Percentiles rank a stretch among this genome's conserved stretches.
These are phyloP conservation scores for Phragmatobia fuliginosa DNA, from an alignment of 2,888 invertebrate genomes.

Conservation along the genomic window DNA sequence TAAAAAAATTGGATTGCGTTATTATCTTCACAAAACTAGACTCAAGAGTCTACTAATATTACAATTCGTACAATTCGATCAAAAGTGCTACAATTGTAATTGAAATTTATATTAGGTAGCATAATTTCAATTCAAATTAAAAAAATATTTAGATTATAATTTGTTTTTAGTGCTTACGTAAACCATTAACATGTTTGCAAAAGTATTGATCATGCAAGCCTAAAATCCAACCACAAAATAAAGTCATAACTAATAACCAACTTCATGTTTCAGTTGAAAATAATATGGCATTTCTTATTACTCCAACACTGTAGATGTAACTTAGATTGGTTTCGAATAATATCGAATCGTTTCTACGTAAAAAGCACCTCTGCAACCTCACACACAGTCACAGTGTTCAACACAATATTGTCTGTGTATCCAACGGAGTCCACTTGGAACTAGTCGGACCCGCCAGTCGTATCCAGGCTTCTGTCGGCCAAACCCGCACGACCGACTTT, in stretches of 20 bases:
- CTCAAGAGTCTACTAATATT: not conserved
- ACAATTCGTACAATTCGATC: not conserved
- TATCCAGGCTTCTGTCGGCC: constrained; percentile 45
- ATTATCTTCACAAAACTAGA: not conserved
- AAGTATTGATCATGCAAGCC: not conserved
- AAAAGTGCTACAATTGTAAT: no score
- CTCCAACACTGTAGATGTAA: not conserved
- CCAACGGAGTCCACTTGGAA: constrained; percentile 24
- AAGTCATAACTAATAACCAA: not conserved
- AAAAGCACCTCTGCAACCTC: constrained; percentile 1
- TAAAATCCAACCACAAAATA: not conserved
- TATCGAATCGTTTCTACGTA: not conserved
- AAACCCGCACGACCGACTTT: constrained; percentile 49
- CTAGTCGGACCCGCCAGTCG: constrained; percentile 50
- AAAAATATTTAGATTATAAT: no score
- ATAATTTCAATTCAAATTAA: no score
- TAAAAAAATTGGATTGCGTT: not conserved
- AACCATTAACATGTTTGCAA: not conserved
- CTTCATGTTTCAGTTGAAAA: not conserved
- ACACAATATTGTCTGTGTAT: constrained; percentile 39
- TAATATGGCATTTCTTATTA: not conserved
- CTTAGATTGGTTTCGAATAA: constrained; percentile 2
- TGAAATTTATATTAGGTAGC: no score
- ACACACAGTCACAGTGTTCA: constrained; percentile 21
- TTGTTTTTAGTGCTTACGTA: not conserved